Conservation (phyloP, 1,140 invertebrate species). For the Micrasema longulum region DNA sequence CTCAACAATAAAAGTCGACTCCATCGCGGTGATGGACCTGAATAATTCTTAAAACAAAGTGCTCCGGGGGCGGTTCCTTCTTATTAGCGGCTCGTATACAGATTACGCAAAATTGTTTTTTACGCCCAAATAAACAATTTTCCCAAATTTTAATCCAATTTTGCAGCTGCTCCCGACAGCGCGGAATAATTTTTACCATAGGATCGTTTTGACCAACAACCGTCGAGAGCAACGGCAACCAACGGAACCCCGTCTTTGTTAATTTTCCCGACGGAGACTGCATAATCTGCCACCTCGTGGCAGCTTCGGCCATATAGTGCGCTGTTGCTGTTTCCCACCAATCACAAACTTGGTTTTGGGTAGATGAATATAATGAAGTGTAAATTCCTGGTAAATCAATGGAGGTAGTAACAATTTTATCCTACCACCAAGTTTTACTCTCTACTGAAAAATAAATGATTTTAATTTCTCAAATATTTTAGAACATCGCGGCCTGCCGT, state of each 20-base stretch:
- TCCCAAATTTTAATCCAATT: slow-evolving; percentile 56
- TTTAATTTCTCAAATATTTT: too few relatives aligned
- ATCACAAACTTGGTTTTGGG: slow-evolving; percentile 42
- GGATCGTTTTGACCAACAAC: slow-evolving; percentile 57
- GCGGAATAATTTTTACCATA: slow-evolving; percentile 57
- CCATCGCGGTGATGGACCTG: slow-evolving; percentile 56
- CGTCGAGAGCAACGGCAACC: slow-evolving; percentile 58
- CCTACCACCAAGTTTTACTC: too few relatives aligned
- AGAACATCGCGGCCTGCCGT: too few relatives aligned
- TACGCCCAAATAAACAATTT: slow-evolving; percentile 58
- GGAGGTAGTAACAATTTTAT: slow-evolving; percentile 27
- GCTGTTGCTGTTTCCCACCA: slow-evolving; percentile 45
- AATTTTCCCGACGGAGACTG: slow-evolving; percentile 55
- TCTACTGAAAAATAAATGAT: too few relatives aligned
- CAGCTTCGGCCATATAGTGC: slow-evolving; percentile 52
- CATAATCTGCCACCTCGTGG: slow-evolving; percentile 55
- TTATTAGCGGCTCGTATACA: slow-evolving; percentile 4
- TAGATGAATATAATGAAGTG: slow-evolving; percentile 48
- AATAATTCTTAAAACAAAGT: not conserved
- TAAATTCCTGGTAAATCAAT: slow-evolving; percentile 53
- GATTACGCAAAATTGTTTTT: slow-evolving; percentile 58
- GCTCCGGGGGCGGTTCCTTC: not conserved
- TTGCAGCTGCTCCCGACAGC: slow-evolving; percentile 56
- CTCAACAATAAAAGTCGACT: slow-evolving; percentile 59
- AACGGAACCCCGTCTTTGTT: slow-evolving; percentile 57